Conservation (phyloP, 2,888 invertebrate genomes). For the Ophioninae sp. region DNA sequence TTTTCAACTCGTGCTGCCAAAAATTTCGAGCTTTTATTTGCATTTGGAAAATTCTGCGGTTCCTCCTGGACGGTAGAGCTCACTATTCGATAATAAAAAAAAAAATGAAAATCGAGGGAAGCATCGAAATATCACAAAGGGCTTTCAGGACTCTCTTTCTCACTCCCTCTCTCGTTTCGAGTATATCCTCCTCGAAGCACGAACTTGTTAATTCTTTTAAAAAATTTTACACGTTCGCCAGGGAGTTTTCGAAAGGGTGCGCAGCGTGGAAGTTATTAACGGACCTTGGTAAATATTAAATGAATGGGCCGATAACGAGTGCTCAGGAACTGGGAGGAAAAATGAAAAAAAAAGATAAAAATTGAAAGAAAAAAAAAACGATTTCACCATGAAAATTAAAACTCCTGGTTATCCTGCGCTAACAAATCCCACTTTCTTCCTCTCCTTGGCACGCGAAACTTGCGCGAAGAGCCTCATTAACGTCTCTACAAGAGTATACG, state of each 20-base stretch:
- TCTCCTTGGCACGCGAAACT: slow-evolving; percentile 32
- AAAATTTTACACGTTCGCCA: not conserved
- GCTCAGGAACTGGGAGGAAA: slow-evolving; percentile 8
- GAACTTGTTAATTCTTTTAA: not conserved
- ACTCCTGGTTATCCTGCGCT: slow-evolving; percentile 29
- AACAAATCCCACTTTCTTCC: slow-evolving; percentile 44
- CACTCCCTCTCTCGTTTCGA: not conserved
- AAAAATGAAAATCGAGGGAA: not conserved
- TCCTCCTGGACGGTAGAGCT: not conserved
- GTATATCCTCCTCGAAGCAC: not conserved
- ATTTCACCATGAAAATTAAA: slow-evolving; percentile 51
- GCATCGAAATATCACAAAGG: not conserved
- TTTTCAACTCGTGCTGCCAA: not conserved
- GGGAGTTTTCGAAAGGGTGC: not conserved
- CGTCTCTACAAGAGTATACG: slow-evolving; percentile 17
- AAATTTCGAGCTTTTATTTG: not conserved
- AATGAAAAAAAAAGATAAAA: slow-evolving; percentile 31
- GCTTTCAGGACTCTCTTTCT: not conserved
- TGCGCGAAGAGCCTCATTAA: slow-evolving; percentile 51
- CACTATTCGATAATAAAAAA: slow-evolving; percentile 3
- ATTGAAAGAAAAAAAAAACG: slow-evolving; percentile 39
- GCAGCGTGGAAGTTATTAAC: slow-evolving; percentile 37
- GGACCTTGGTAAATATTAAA: slow-evolving; percentile 50
- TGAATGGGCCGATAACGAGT: slow-evolving; percentile 51
- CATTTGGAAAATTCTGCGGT: not conserved